These are phyloP conservation scores for Carpatolechia fugitivella DNA, from an alignment of 2,888 invertebrate species.

Conservation along the genomic window DNA sequence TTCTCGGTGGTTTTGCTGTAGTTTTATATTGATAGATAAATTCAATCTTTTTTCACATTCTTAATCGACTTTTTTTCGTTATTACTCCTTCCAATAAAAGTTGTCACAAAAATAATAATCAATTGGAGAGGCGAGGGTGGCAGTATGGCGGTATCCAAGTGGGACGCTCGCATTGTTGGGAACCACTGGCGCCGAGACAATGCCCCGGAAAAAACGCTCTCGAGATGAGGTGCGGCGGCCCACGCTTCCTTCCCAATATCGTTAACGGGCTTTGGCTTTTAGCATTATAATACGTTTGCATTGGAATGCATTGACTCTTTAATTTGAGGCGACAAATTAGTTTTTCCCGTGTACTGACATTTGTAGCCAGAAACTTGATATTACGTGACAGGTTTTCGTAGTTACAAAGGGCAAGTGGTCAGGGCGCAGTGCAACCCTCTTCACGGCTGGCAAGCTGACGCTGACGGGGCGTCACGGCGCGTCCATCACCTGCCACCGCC, in stretches of 20 bases:
- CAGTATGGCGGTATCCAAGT: constrained; percentile 24
- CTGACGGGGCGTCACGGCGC: constrained; percentile 55
- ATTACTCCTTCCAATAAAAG: constrained; percentile 40
- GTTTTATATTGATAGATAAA: not conserved
- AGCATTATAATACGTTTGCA: constrained; percentile 25
- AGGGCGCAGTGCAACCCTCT: constrained; percentile 33
- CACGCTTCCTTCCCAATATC: constrained; percentile 28
- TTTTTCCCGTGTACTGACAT: not conserved
- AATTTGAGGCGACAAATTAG: constrained; percentile 26
- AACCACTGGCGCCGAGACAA: constrained; percentile 40
- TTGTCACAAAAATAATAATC: constrained; percentile 47
- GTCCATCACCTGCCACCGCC: constrained; percentile 66
- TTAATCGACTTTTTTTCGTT: constrained; percentile 21
- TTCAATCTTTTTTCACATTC: constrained; percentile 1
- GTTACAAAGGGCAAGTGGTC: constrained; percentile 42
- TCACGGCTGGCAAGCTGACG: constrained; percentile 36
- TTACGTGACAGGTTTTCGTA: constrained; percentile 8
- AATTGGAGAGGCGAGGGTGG: constrained; percentile 37
- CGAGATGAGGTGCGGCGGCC: constrained; percentile 30
- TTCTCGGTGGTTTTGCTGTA: no score
- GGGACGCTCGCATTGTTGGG: constrained; percentile 33
- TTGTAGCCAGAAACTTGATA: not conserved
- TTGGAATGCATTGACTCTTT: constrained; percentile 18
- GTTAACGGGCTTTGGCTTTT: constrained; percentile 29
- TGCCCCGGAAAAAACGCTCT: constrained; percentile 38